Evolutionary conservation across 2,797 vertebrate species (phyloP).

Genomic region (Betta splendens): DNA sequence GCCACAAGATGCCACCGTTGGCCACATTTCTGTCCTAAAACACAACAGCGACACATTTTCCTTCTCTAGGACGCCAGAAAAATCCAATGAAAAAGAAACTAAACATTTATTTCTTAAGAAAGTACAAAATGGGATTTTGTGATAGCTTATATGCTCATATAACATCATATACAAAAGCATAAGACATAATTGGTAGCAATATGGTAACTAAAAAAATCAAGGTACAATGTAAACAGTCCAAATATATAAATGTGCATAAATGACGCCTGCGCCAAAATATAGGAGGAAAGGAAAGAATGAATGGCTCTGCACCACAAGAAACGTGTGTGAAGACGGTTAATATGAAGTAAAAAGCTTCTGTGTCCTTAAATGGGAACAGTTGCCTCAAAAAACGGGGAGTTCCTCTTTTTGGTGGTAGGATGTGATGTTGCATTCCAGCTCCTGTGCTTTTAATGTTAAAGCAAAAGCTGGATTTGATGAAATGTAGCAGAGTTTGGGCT

Average conservation of each 20-base stretch:
- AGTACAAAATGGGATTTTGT: slow-evolving; percentile 89
- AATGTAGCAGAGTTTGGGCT: too few species aligned
- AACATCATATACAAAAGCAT: slow-evolving; percentile 88
- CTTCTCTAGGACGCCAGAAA: slow-evolving; percentile 12
- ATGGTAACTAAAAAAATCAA: slow-evolving; percentile 87
- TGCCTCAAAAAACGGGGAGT: slow-evolving; percentile 13
- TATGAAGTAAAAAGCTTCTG: slow-evolving; percentile 23
- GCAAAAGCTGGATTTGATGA: too few species aligned
- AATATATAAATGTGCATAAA: slow-evolving; percentile 88
- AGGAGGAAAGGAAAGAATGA: slow-evolving; percentile 41
- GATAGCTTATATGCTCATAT: slow-evolving; percentile 89
- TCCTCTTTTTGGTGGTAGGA: not conserved
- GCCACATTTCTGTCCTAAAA: not conserved
- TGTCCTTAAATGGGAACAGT: slow-evolving; percentile 28
- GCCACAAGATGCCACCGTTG: slow-evolving; percentile 36
- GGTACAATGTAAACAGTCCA: slow-evolving; percentile 94
- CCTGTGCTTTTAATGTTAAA: too few species aligned
- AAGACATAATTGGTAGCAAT: slow-evolving; percentile 90
- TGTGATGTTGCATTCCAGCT: slow-evolving; percentile 13
- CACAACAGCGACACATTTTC: not conserved
- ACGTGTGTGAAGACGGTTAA: slow-evolving; percentile 47
- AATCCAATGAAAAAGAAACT: slow-evolving; percentile 61
- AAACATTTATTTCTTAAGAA: slow-evolving; percentile 87
- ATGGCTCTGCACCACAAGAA: slow-evolving; percentile 39
- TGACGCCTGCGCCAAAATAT: slow-evolving; percentile 95